Evolutionary conservation across 2,113 vertebrate species (phyloP), one percentile per base, ranked within the genome.

Genomic region (Ailuropoda melanoleuca): DNA sequence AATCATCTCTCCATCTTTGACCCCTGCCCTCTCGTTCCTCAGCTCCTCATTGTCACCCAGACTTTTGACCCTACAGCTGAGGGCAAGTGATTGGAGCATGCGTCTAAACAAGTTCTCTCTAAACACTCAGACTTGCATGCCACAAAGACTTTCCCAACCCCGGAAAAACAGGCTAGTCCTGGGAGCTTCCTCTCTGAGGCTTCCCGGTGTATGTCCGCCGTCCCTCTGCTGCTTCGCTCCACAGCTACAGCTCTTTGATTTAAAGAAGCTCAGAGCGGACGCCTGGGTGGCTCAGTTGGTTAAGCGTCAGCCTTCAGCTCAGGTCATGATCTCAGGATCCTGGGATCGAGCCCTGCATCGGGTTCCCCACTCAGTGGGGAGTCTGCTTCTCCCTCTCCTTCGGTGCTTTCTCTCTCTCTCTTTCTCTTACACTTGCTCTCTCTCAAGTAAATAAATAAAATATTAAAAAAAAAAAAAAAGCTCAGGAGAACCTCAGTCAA

Each of bases 71-170:
- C 24, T 86, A 72, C 9, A 21, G 24, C 58, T 37, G 18, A 89
- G 29, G 43, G 24, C 4, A 3, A 31, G 6, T 0, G 0, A 60
- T 53, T 31, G 11, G n/a, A 39, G 10, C 15, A 3, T 31, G 17
- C 17, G 1, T 23, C 26, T 53, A 56, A 26, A 53, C 24, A 14
- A 19, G 6, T 84, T 66, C 53, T 88, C 74, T 86, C 43, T 43
- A 80, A 39, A 70, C 17, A 1, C 43, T 17, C 24, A 18, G 56
- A 56, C 62, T 80, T 37, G 39, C 4, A 55, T 12, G 3, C 8
- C 29, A 14, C 48, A 31, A 72, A 86, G 29, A 34, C 64, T 82
- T 60, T 74, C 68, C 82, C 15, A 21, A 56, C 17, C 9, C 9
- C 21, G 29, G 9, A 39, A 29, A 72, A 92, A 58, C 31, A 26